Base-by-base conservation (phyloP, 92 coral and sea anemone genomes). In the Epizoanthus illoricatus region DNA sequence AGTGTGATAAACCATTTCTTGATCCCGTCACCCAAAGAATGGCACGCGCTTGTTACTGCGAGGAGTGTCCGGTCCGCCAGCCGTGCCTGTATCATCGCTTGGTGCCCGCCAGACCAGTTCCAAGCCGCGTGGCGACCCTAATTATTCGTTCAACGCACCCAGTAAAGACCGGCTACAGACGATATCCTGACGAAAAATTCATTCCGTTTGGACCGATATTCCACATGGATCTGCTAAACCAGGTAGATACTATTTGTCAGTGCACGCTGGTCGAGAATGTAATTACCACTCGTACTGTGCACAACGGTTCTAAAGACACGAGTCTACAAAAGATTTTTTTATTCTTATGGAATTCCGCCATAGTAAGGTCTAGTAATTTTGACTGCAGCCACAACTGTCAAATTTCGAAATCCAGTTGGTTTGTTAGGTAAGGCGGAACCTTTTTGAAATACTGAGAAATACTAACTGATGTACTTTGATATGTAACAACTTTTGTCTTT, bases 201-300 rank as follows among this genome's bases (percentile, higher is more conserved):
- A 79, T 90, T 65, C 94, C 94, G 1, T 90, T 90, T 85, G 94
- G 94, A 76, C 69, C 90, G 28, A 69, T 90, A 3, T 88, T 90
- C 73, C 87, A 88, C 64, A 39, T 85, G 80, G 76, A 88, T 19
- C 67, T 90, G 39, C 62, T 90, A 24, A 88, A 82, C 73, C 91
- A 87, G 94, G 94, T 88, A 79, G 10, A 16, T 28, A 28, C 36
- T 28, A 28, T 28, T 28, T 28, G 36, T 28, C 2, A 28, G 2
- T 28, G 36, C 36, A 28, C 36, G 36, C 36, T 28, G 36, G 36
- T 28, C 36, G 36, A 28, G 36, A 28, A 28, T 28, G 36, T 28
- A 28, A 28, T 28, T 28, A 28, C 36, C 36, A 28, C 36, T 28
- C 36, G 36, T 28, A 28, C 2, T 28, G 36, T n/a, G n/a, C n/a